Evolutionary conservation across 1,140 invertebrate genomes (phyloP).

Genomic region (fruit fly (Drosophila melanogaster)): DNA sequence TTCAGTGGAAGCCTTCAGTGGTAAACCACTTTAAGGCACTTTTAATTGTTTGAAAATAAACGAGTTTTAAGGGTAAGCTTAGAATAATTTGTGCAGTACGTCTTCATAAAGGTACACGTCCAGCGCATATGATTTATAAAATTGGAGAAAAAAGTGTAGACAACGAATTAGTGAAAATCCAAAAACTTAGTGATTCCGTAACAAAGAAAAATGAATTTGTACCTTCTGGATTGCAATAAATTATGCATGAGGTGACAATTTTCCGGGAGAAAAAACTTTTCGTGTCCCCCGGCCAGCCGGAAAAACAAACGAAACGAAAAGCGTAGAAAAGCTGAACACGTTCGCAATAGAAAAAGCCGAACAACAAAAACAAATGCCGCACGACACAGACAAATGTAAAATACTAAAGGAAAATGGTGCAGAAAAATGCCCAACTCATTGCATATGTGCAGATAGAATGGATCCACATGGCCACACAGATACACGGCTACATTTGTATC

Average conservation of each 20-base stretch:
- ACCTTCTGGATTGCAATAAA: slow-evolving; percentile 76
- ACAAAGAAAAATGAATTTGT: slow-evolving; percentile 69
- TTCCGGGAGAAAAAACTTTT: slow-evolving; percentile 49
- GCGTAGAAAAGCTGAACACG: slow-evolving; percentile 53
- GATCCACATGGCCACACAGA: slow-evolving; percentile 9
- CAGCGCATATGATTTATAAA: slow-evolving; percentile 6
- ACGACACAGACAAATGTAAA: slow-evolving; percentile 66
- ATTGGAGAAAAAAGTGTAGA: neutral
- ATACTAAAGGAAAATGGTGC: slow-evolving; percentile 56
- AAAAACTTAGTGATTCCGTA: slow-evolving; percentile 37
- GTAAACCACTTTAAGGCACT: neutral
- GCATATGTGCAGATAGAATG: slow-evolving; percentile 50
- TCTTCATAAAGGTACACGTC: no score
- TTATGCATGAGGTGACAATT: slow-evolving; percentile 82
- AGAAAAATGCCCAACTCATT: slow-evolving; percentile 69
- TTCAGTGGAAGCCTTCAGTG: neutral
- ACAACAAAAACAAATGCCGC: slow-evolving; percentile 52
- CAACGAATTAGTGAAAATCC: slow-evolving; percentile 24
- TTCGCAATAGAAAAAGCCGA: slow-evolving; percentile 67
- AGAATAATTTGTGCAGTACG: neutral
- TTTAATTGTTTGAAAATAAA: slow-evolving; percentile 21
- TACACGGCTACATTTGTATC: slow-evolving; percentile 12
- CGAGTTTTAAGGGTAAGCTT: neutral
- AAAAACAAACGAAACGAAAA: slow-evolving; percentile 32
- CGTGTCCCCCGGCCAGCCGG: slow-evolving; percentile 32